These are phyloP conservation scores for Poeciliopsis presidionis DNA, from an alignment of 2,797 vertebrate genomes.

Conservation along the genomic window DNA sequence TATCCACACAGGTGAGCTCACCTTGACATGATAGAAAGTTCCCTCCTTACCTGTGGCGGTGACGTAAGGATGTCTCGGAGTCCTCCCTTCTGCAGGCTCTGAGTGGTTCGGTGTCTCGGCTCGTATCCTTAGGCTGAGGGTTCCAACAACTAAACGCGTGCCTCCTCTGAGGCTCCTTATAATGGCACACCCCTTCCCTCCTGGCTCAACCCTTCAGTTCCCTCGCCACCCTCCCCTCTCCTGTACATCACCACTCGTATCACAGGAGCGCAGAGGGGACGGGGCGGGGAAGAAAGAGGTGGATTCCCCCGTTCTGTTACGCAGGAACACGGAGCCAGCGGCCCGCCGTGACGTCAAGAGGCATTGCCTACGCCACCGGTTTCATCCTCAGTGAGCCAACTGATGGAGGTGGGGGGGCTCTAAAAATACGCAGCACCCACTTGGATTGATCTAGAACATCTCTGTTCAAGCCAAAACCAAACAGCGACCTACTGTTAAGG, in stretches of 20 bases:
- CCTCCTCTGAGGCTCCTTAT: constrained; percentile 83
- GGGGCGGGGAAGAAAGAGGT: constrained; percentile 62
- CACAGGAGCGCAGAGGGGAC: constrained; percentile 55
- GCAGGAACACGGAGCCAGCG: constrained; percentile 68
- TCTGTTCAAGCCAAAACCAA: constrained; percentile 27
- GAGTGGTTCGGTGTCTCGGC: constrained; percentile 56
- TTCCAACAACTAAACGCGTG: constrained; percentile 78
- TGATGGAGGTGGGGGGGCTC: constrained; percentile 51
- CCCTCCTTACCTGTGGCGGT: constrained; percentile 67
- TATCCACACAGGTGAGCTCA: constrained; percentile 37
- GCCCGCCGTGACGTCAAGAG: constrained; percentile 71
- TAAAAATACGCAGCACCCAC: constrained; percentile 71
- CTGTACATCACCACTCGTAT: constrained; percentile 60
- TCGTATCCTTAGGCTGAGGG: constrained; percentile 79
- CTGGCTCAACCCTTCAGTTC: constrained; percentile 67
- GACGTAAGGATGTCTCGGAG: constrained; percentile 40
- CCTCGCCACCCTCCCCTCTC: constrained; percentile 53
- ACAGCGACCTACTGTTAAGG: constrained; percentile 38
- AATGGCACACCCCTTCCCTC: constrained; percentile 82
- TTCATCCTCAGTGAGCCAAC: constrained; percentile 63
- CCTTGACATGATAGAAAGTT: constrained; percentile 16
- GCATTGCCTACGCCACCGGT: constrained; percentile 68
- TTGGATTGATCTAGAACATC: constrained; percentile 43
- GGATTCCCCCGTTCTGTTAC: constrained; percentile 73
- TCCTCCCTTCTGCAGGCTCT: constrained; percentile 43